A percentile compares a stretch with the other conserved stretches of the same genome.
phyloP scores from a whole-genome alignment of 1,140 invertebrate species.

The Drosophila ercepeae region DNA sequence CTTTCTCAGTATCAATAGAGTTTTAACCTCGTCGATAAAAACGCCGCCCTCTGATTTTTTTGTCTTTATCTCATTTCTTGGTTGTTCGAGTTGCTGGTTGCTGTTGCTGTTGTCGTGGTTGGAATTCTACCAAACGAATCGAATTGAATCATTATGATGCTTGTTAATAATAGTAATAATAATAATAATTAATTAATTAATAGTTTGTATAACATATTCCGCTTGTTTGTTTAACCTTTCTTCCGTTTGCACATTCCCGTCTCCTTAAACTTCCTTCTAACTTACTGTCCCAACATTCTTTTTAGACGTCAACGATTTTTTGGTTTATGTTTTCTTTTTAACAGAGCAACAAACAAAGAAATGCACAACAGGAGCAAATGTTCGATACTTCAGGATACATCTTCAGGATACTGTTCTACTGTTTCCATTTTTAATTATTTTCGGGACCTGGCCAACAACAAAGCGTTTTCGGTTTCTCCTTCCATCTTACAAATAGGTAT shows the following conservation, averaged over 20 bases:
- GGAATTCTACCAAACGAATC: constrained; percentile 53
- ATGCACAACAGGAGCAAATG: constrained; percentile 76
- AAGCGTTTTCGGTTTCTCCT: constrained; percentile 62
- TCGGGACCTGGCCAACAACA: constrained; percentile 61
- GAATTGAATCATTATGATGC: constrained; percentile 72
- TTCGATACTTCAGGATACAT: constrained; percentile 44
- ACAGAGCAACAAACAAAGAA: constrained; percentile 81
- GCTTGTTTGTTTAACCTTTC: constrained; percentile 28
- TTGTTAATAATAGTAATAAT: no score
- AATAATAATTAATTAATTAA: constrained; percentile 50
- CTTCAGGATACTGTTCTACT: constrained; percentile 1
- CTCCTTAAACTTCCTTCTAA: background rate
- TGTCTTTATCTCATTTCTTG: constrained; percentile 72
- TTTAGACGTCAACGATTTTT: constrained; percentile 35
- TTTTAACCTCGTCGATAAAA: constrained; percentile 72
- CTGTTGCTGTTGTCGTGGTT: constrained; percentile 40
- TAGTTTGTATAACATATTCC: constrained; percentile 72
- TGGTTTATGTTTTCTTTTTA: constrained; percentile 38
- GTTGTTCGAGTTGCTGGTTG: constrained; percentile 65
- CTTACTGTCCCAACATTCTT: constrained; percentile 22
- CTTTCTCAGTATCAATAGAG: constrained; percentile 58
- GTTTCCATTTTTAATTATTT: background rate
- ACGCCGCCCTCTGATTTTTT: constrained; percentile 49
- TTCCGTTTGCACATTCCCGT: constrained; percentile 21
- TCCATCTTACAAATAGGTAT: constrained; percentile 47